Base-by-base conservation (phyloP, 2,113 vertebrate species). In the Tretioscincus oriximinensis region DNA sequence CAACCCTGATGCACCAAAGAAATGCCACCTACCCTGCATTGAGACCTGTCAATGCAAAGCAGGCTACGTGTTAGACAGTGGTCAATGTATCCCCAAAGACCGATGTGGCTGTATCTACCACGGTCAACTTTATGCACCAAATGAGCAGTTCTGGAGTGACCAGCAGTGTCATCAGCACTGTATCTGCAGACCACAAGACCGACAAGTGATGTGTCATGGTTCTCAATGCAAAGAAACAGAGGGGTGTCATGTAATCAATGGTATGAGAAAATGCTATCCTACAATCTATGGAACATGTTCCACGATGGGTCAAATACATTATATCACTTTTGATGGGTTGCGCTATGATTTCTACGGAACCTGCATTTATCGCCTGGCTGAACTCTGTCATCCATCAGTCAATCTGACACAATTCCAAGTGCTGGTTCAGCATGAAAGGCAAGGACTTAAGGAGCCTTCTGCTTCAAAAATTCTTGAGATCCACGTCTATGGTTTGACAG, bases 351-450 rank as follows among this genome's bases (percentile, higher is more conserved):
- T 95, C 93, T 91, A 89, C 58, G 93, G 94, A 26, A 93, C 93
- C 7, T 96, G 94, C 26, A 80, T 88, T 66, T 95, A 96, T 88
- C 87, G 86, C 83, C 88, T 95, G 80, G 90, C 73, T 16, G 86
- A 83, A 31, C 84, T 95, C 83, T 92, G 91, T 68, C 82, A 84
- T 18, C 11, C 86, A 66, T 67, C 78, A 26, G 5, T 80, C 0
- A 88, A 74, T 20, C 82, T 94, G 1, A 78, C 83, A 31, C 90
- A 92, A 1, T 95, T 96, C 86, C 93, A 84, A 18, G 80, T 97
- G 67, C 91, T 92, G 29, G 95, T 96, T 84, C 93, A 91, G 41
- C 96, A 96, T 1, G 95, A 96, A n/a, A 90, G 95, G 16, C 88
- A 93, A 0, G 95, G 94, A 68, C 94, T 87, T 76, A 85, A 80